Conservation (phyloP, 2,888 invertebrate genomes). For the Eremobia ochroleuca region DNA sequence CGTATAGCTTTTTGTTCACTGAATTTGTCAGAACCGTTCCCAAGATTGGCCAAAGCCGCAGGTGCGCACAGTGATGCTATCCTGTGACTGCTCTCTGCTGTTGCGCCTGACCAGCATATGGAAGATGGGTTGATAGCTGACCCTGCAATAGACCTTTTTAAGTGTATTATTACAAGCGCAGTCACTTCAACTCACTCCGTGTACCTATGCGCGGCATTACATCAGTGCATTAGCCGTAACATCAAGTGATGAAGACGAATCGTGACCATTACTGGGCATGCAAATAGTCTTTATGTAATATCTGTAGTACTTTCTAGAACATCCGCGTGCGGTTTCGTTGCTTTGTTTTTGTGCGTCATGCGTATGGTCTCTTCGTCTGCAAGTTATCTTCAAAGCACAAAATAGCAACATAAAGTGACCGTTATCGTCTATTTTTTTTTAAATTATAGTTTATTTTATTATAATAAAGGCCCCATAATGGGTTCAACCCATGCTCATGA, state of each 20-base stretch:
- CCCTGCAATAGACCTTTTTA: not conserved
- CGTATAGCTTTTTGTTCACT: not conserved
- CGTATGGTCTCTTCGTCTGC: not conserved
- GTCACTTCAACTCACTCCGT: constrained; percentile 1
- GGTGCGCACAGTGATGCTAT: not conserved
- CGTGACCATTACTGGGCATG: constrained; percentile 34
- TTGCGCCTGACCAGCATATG: not conserved
- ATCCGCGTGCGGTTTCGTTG: constrained; percentile 7
- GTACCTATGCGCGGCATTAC: constrained; percentile 6
- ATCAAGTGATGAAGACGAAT: constrained; percentile 19
- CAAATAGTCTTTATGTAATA: constrained; percentile 31
- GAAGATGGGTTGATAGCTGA: not conserved
- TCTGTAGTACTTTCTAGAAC: constrained; percentile 16
- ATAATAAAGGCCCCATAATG: not conserved
- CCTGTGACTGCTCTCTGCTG: not conserved
- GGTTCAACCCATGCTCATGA: not conserved
- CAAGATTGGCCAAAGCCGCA: not conserved
- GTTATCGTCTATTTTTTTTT: not conserved
- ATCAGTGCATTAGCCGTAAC: constrained; percentile 8
- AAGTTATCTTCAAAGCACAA: not conserved
- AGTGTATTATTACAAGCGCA: constrained; percentile 13
- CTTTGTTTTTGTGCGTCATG: constrained; percentile 23
- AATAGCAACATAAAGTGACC: not conserved
- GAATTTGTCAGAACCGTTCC: not conserved
- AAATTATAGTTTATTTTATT: not conserved